Percentiles rank a stretch among this genome's conserved stretches.
Evolutionary conservation across 1,140 invertebrate species (phyloP).

Genomic region (Drosophila equinoxialis): DNA sequence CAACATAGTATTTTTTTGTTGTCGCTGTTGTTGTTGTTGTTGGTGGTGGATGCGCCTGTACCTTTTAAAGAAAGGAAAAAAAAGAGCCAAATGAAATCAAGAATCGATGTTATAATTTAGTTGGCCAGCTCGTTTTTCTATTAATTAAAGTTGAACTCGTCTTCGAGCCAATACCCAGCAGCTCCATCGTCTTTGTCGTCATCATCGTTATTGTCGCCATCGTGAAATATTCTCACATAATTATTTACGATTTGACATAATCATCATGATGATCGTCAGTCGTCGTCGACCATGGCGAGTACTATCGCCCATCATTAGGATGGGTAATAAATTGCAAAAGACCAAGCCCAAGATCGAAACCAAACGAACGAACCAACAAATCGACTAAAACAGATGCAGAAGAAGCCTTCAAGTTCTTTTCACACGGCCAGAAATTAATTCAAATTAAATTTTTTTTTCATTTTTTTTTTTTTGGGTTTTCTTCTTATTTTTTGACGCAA

Average conservation of each 20-base stretch:
- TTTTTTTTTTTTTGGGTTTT: slow-evolving; percentile 43
- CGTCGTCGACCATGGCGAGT: slow-evolving; percentile 21
- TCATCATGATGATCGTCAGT: slow-evolving; percentile 63
- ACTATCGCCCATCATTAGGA: slow-evolving; percentile 53
- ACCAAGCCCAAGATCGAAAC: slow-evolving; percentile 1
- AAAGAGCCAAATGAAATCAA: slow-evolving; percentile 19
- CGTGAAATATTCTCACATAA: slow-evolving; percentile 82
- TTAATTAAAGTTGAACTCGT: slow-evolving; percentile 65
- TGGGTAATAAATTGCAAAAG: slow-evolving; percentile 54
- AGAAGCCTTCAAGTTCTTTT: not conserved
- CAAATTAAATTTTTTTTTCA: slow-evolving; percentile 17
- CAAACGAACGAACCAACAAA: not conserved
- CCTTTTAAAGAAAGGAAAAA: slow-evolving; percentile 28
- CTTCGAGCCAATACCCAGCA: not conserved
- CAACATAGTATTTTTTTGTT: slow-evolving; percentile 29
- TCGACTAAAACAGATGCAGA: not conserved
- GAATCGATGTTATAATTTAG: slow-evolving; percentile 68
- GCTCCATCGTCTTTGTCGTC: not conserved
- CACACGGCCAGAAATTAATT: slow-evolving; percentile 39
- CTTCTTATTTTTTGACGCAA: not conserved
- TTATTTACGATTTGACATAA: slow-evolving; percentile 82
- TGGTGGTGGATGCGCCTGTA: slow-evolving; percentile 53
- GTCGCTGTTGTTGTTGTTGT: slow-evolving; percentile 14
- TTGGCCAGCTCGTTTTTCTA: slow-evolving; percentile 70
- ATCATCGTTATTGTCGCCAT: slow-evolving; percentile 17